Conservation (phyloP, 35 echinoderm and acorn worm species). For the Ophioderma brevispina region DNA sequence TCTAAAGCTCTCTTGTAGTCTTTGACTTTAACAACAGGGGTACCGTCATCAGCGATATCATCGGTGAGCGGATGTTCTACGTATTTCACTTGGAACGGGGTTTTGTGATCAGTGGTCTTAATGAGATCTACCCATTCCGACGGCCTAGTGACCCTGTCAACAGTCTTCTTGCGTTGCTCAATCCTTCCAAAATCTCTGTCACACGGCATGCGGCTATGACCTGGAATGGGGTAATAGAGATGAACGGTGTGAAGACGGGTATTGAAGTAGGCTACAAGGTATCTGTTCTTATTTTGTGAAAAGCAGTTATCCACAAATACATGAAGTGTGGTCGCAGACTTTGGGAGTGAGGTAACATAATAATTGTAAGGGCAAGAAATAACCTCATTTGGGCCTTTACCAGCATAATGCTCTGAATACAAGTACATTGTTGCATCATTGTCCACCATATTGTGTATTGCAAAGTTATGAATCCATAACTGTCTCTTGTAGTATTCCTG, state of each 20-base stretch:
- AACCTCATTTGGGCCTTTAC: slow-evolving; percentile 13
- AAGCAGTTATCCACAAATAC: slow-evolving; percentile 29
- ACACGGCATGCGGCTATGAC: slow-evolving; percentile 37
- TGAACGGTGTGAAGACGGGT: not conserved
- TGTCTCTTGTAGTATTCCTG: slow-evolving; percentile 26
- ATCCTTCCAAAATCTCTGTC: slow-evolving; percentile 31
- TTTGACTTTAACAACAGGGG: slow-evolving; percentile 19
- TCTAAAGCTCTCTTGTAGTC: slow-evolving; percentile 36
- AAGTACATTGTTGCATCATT: slow-evolving; percentile 12
- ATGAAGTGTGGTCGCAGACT: not conserved
- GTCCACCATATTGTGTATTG: not conserved
- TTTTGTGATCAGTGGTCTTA: slow-evolving; percentile 16
- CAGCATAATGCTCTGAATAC: slow-evolving; percentile 23
- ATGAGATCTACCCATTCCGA: slow-evolving; percentile 7
- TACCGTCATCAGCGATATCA: not conserved
- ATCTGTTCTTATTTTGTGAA: slow-evolving; percentile 28
- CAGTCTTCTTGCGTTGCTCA: not conserved
- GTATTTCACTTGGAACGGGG: not conserved
- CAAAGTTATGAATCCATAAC: slow-evolving; percentile 6
- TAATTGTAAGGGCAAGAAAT: slow-evolving; percentile 11
- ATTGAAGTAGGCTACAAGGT: slow-evolving; percentile 22
- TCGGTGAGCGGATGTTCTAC: slow-evolving; percentile 28
- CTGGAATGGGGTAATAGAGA: slow-evolving; percentile 30
- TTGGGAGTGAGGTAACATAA: not conserved
- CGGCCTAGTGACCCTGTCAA: slow-evolving; percentile 15